phyloP scores from a whole-genome alignment of 2,888 invertebrate species.

The Meandrusa payeni region DNA sequence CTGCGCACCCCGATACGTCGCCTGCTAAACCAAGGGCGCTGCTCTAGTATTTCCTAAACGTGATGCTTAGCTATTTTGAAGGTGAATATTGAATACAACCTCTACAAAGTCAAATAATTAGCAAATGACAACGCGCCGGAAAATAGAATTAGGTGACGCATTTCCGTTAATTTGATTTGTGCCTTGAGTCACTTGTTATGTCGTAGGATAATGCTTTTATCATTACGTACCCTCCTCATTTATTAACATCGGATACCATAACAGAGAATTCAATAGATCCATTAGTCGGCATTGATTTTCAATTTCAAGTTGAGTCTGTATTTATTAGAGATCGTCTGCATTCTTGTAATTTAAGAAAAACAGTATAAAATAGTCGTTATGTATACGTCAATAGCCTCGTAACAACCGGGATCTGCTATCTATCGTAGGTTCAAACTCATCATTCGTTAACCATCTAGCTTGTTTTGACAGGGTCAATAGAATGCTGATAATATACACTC shows the following conservation, averaged over 20 bases:
- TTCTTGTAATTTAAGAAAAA: too few relatives aligned
- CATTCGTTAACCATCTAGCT: too few relatives aligned
- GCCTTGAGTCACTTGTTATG: constrained; percentile 4
- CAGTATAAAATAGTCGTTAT: too few relatives aligned
- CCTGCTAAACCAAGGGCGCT: too few relatives aligned
- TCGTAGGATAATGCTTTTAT: constrained; percentile 15
- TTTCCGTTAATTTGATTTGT: constrained; percentile 20
- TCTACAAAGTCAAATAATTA: constrained; percentile 2
- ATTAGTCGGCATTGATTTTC: constrained; percentile 6
- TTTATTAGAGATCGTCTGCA: too few relatives aligned
- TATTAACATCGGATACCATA: constrained; percentile 18
- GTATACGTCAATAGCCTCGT: too few relatives aligned
- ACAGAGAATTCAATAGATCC: constrained; percentile 16
- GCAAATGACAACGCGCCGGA: not conserved
- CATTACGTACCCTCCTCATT: constrained; percentile 12
- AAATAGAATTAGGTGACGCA: constrained; percentile 4
- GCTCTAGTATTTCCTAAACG: too few relatives aligned
- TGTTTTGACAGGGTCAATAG: not conserved
- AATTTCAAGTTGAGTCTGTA: too few relatives aligned
- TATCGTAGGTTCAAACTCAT: too few relatives aligned
- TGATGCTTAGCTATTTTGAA: not conserved
- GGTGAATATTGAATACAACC: not conserved
- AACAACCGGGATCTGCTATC: too few relatives aligned
- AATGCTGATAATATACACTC: not conserved
- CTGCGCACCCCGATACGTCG: too few relatives aligned